phyloP scores from a whole-genome alignment of 2,113 vertebrate species.

The Pimephales promelas region DNA sequence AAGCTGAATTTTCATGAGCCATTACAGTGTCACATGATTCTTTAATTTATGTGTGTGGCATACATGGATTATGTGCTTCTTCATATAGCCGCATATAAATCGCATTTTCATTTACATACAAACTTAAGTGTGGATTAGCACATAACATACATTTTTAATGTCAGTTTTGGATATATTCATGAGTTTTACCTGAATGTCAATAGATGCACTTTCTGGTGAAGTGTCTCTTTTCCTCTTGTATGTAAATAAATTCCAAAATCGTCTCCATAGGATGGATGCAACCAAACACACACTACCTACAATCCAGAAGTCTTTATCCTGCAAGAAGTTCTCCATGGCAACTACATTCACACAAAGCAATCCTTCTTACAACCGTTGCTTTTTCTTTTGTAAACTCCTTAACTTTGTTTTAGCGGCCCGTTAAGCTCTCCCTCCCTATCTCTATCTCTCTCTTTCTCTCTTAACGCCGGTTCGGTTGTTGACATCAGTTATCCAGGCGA shows the following conservation, averaged over 20 bases:
- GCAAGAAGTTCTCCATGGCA: slow-evolving; percentile 80
- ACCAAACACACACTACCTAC: slow-evolving; percentile 84
- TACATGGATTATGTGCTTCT: background rate
- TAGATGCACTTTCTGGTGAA: slow-evolving; percentile 24
- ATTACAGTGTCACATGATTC: no score
- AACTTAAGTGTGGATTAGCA: background rate
- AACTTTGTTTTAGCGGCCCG: background rate
- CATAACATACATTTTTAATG: background rate
- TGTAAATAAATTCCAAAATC: slow-evolving; percentile 79
- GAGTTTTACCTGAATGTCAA: slow-evolving; percentile 46
- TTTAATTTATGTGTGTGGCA: no score
- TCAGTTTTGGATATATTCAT: background rate
- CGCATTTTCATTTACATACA: background rate
- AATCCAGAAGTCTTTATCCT: slow-evolving; percentile 85
- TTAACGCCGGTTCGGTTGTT: slow-evolving; percentile 40
- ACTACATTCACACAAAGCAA: slow-evolving; percentile 25
- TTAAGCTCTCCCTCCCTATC: background rate
- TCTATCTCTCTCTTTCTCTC: background rate
- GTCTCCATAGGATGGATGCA: slow-evolving; percentile 83
- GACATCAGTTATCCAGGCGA: slow-evolving; percentile 45
- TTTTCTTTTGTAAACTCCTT: background rate
- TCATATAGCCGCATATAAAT: background rate
- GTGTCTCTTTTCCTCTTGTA: slow-evolving; percentile 70
- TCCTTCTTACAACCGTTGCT: background rate
- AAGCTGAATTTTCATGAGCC: no score